A percentile compares a stretch with the other conserved stretches of the same genome.
phyloP scores from a whole-genome alignment of 1,140 invertebrate species.

The Zaprionus lachaisei region DNA sequence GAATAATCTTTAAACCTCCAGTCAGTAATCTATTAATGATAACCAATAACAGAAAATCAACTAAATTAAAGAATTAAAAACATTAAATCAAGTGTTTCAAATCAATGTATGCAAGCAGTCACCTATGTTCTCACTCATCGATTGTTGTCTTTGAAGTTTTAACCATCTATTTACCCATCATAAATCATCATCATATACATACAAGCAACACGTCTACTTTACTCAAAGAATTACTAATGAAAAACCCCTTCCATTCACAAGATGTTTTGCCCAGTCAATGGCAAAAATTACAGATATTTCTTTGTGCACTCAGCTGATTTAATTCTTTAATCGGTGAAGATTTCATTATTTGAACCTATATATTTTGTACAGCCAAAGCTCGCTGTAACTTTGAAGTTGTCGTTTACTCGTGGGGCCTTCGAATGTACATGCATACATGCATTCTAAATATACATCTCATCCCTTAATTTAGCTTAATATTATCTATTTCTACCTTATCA shows the following conservation, averaged over 20 bases:
- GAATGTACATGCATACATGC: background rate
- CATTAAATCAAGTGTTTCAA: constrained; percentile 48
- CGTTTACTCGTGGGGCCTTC: background rate
- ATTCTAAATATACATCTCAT: background rate
- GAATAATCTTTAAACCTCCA: constrained; percentile 19
- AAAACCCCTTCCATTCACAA: background rate
- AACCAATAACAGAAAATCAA: constrained; percentile 20
- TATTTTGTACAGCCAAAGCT: background rate
- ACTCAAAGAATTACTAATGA: background rate
- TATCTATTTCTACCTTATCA: background rate
- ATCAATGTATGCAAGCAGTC: constrained; percentile 56
- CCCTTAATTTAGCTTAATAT: background rate
- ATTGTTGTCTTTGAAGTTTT: constrained; percentile 82
- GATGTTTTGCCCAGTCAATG: background rate
- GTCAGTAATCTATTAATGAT: constrained; percentile 5
- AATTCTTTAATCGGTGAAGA: constrained; percentile 47
- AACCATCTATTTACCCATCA: constrained; percentile 62
- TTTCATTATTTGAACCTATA: constrained; percentile 33
- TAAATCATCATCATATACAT: constrained; percentile 36
- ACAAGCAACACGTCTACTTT: background rate
- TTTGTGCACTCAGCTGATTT: constrained; percentile 5
- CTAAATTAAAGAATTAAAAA: constrained; percentile 44
- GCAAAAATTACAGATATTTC: background rate
- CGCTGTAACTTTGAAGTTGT: background rate
- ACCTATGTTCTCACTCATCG: constrained; percentile 74